These are phyloP conservation scores for human DNA, from an alignment of 2,113 vertebrate genomes.

Conservation along the genomic window GRCh38 chrX:104525001-104525500, in stretches of 20 bases:
- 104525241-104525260: constrained; percentile 34
- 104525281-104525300: constrained; percentile 39
- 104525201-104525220: constrained; percentile 7
- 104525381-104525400: background rate
- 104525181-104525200: constrained; percentile 4
- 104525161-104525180: background rate
- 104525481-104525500: background rate
- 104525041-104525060: background rate
- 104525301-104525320: constrained; percentile 45
- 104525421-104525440: background rate
- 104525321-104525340: background rate
- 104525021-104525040: background rate
- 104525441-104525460: background rate
- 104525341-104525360: background rate
- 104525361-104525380: background rate
- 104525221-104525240: constrained; percentile 21
- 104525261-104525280: constrained; percentile 33
- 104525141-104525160: background rate
- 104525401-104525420: background rate
- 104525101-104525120: background rate
- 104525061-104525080: background rate
- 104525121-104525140: background rate
- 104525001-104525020: background rate
- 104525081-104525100: background rate
- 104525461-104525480: constrained; percentile 6